Evolutionary conservation across 2,797 vertebrate genomes (phyloP).

Genomic region (Macropodus opercularis): DNA sequence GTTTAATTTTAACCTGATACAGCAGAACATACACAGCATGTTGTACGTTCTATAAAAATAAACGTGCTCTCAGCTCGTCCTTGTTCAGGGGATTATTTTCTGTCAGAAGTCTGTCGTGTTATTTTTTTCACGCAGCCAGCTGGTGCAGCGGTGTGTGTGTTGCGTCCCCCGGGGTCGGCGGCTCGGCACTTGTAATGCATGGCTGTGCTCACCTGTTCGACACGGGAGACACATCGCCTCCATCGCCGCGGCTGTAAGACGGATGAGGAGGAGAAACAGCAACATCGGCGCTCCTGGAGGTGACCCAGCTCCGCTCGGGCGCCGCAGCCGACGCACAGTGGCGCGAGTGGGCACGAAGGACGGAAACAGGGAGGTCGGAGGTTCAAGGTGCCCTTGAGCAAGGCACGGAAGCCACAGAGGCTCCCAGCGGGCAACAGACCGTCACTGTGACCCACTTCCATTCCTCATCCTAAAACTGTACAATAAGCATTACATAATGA

Average conservation of each 20-base stretch:
- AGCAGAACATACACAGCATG: slow-evolving; percentile 55
- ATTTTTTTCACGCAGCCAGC: slow-evolving; percentile 63
- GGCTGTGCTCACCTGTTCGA: slow-evolving; percentile 73
- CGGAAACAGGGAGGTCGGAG: slow-evolving; percentile 21
- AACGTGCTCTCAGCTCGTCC: slow-evolving; percentile 57
- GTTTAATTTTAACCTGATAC: slow-evolving; percentile 54
- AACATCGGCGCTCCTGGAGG: slow-evolving; percentile 75
- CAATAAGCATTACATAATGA: background rate
- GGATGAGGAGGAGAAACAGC: slow-evolving; percentile 70
- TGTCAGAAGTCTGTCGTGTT: slow-evolving; percentile 61
- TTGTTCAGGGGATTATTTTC: slow-evolving; percentile 73
- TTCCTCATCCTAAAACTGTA: background rate
- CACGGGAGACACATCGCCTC: slow-evolving; percentile 70
- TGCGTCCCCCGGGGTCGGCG: slow-evolving; percentile 45
- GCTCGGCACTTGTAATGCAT: slow-evolving; percentile 70
- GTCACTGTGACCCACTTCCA: slow-evolving; percentile 33
- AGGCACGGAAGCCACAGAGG: slow-evolving; percentile 33
- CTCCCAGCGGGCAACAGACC: background rate
- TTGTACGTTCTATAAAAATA: slow-evolving; percentile 61
- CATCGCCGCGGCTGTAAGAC: slow-evolving; percentile 63
- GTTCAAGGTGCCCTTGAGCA: slow-evolving; percentile 67
- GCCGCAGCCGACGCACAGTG: slow-evolving; percentile 1
- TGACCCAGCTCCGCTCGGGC: slow-evolving; percentile 64
- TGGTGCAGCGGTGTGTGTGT: slow-evolving; percentile 48
- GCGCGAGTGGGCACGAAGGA: background rate